These are phyloP conservation scores for Lottia scabra DNA, from an alignment of 2,888 invertebrate genomes.

Conservation along the genomic window DNA sequence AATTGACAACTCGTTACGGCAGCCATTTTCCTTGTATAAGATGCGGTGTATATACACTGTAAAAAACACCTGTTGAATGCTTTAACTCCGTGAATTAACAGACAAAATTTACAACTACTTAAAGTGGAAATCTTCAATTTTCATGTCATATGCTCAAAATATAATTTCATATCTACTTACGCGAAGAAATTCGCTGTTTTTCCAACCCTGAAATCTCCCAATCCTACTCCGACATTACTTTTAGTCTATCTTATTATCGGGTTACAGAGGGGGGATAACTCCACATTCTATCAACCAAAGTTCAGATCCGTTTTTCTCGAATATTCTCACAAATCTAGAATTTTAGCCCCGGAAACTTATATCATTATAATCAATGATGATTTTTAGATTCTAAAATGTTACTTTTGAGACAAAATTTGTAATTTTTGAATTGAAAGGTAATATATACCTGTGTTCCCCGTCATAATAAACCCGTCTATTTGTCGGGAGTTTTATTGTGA, in stretches of 20 bases:
- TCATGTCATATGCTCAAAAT: background rate
- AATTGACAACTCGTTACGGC: background rate
- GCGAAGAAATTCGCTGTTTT: slow-evolving; percentile 20
- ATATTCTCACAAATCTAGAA: no score
- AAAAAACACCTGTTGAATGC: no score
- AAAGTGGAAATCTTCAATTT: background rate
- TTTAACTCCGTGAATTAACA: background rate
- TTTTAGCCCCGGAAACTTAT: no score
- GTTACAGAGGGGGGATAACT: background rate
- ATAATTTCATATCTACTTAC: slow-evolving; percentile 18
- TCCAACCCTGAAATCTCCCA: slow-evolving; percentile 13
- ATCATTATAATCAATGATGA: no score
- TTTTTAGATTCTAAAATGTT: no score
- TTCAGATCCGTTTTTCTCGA: background rate
- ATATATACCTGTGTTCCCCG: slow-evolving; percentile 24
- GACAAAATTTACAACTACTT: background rate
- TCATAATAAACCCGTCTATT: slow-evolving; percentile 13
- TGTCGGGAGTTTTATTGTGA: slow-evolving; percentile 36
- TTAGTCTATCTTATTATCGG: background rate
- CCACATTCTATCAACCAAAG: slow-evolving; percentile 15
- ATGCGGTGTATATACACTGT: background rate
- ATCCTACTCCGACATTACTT: slow-evolving; percentile 13
- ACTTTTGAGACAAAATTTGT: slow-evolving; percentile 13
- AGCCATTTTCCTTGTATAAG: background rate
- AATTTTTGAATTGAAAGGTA: background rate